Evolutionary conservation across 1,140 invertebrate genomes (phyloP).

Genomic region (Macrobrachium nipponense): DNA sequence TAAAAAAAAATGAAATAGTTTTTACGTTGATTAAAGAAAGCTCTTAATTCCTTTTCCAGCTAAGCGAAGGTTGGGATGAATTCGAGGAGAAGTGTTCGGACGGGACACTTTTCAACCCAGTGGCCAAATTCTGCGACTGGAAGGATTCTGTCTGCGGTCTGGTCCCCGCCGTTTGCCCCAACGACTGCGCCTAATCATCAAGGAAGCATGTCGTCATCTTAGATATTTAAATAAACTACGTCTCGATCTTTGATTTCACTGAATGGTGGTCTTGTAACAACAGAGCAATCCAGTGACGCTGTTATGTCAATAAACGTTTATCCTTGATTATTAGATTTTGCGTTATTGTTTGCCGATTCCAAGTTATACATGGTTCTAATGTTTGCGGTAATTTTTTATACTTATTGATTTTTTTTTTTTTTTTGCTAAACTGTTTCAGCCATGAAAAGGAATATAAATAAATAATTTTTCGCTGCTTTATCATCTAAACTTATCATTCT

Average conservation of each 20-base stretch:
- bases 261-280: no score
- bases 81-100: constrained; percentile 8
- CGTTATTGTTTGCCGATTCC: no score
- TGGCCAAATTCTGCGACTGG: constrained; percentile 38
- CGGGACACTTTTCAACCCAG: constrained; percentile 37
- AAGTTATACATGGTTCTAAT: no score
- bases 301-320: not conserved
- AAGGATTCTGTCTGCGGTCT: constrained; percentile 30
- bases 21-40: no score
- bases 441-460: no score
- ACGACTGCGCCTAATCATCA: constrained; percentile 17
- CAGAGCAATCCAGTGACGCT: no score
- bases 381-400: no score
- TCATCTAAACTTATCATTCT: no score
- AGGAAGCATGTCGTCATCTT: not conserved
- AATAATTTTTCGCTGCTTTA: no score
- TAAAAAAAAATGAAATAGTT: no score
- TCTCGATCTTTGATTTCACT: not conserved
- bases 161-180: constrained; percentile 7
- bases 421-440: no score
- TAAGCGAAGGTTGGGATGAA: constrained; percentile 27
- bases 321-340: not conserved
- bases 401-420: no score
- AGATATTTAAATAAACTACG: not conserved
- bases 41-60: not conserved